Base-by-base conservation (phyloP, 2,113 vertebrate genomes). In the Alectura lathami region DNA sequence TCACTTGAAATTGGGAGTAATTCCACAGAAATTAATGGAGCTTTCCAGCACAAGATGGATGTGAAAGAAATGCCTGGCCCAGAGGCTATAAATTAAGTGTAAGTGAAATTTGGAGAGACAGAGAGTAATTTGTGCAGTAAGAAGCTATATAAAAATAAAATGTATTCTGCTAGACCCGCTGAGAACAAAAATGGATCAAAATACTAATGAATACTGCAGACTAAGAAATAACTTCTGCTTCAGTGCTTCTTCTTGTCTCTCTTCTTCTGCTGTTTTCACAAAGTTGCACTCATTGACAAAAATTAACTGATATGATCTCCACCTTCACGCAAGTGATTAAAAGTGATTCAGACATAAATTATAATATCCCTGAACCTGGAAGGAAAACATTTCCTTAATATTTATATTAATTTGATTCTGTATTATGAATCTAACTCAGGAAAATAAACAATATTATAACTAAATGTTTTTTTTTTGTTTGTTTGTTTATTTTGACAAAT, bases 121-220 rank as follows among this genome's bases (percentile, higher is more conserved):
- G 26, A 45, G 54, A 67, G 23, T 50, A n/a, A 45, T 89, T 69
- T 89, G 48, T 89, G 75, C 21, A 69, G n/a, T 85, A 76, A 91
- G 70, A 87, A 91, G 27, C n/a, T 60, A 32, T 40, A 72, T 80
- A 80, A 89, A 93, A 95, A 93, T 83, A 40, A 95, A 96, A 93
- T 83, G 34, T 38, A 83, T 93, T 91, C 78, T 86, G 76, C 79
- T 85, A 0, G 1, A 94, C 70, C 76, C 36, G 8, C 36, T 80
- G 79, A 93, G 95, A 87, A 94, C 67, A 95, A 91, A 94, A 95
- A 94, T 85, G 27, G 91, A 85, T 94, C 63, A 85, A 91, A 93
- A 66, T 83, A 91, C 62, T 91, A 91, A 96, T 80, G 45, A 93
- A 77, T 83, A 80, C 42, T 47, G 63, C 90, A 80, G 85, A 89